phyloP scores from a whole-genome alignment of 30 jellyfish, hydroid and myxozoan genomes.

The Catostylus mosaicus region DNA sequence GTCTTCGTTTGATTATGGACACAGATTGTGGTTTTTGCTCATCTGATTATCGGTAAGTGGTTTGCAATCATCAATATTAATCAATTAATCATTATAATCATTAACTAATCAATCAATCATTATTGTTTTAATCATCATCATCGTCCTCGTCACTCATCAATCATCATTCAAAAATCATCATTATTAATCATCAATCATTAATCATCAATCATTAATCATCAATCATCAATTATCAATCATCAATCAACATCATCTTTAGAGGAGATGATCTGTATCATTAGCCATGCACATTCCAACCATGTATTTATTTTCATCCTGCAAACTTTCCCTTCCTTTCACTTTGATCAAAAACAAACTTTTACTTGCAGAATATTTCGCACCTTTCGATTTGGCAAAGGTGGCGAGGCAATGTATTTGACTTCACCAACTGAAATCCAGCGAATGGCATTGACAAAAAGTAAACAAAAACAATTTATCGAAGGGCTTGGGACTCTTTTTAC shows the following conservation, averaged over 20 bases:
- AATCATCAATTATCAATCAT: too few species aligned
- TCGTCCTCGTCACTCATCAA: too few species aligned
- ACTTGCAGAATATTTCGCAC: slow-evolving; percentile 83
- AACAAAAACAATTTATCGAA: slow-evolving; percentile 74
- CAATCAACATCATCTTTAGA: too few species aligned
- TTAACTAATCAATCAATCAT: too few species aligned
- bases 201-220: too few species aligned
- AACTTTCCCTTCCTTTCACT: not conserved
- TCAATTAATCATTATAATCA: too few species aligned
- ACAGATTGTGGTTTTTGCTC: slow-evolving; percentile 81
- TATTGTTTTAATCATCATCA: too few species aligned
- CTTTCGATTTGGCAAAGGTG: slow-evolving; percentile 95
- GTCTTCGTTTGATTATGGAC: slow-evolving; percentile 72
- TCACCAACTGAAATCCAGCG: slow-evolving; percentile 97
- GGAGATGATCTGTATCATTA: too few species aligned
- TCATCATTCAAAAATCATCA: too few species aligned
- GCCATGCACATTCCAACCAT: too few species aligned
- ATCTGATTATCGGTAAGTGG: slow-evolving; percentile 90
- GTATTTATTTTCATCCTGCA: not conserved
- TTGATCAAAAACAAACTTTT: not conserved
- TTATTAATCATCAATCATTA: too few species aligned
- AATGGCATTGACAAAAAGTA: slow-evolving; percentile 77
- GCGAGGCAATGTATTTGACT: slow-evolving; percentile 89
- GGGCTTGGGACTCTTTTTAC: slow-evolving; percentile 89
- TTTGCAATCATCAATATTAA: too few species aligned